Evolutionary conservation across 2,113 vertebrate genomes (phyloP), one percentile per base, ranked within the genome.

Genomic region (Colinus virginianus): DNA sequence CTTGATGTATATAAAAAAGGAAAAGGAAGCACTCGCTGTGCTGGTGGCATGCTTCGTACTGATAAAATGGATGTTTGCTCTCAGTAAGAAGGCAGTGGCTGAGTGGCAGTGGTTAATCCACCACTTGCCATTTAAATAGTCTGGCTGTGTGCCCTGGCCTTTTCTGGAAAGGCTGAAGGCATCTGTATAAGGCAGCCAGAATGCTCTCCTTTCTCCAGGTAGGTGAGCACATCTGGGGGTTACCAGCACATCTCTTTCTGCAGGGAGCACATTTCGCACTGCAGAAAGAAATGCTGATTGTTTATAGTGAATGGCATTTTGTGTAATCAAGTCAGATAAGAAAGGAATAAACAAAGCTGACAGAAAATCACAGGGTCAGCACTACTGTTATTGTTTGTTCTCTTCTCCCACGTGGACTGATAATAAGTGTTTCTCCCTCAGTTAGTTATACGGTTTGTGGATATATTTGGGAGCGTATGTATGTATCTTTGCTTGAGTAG

Each of bases 351-450:
- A 43, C 22, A 66, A 72, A 84, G 67, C 58, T 79, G 64, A 42
- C 63, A 87, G 82, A 84, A 84, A 30, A 71, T 40, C 61, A 20
- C 51, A 7, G 51, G 64, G 43, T 49, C 68, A 62, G 62, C 18
- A 3, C 68, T 87, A 64, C 55, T 30, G 49, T 74, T 93, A 28
- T 13, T 90, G 78, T 84, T 90, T 88, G 51, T 84, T 93, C 42
- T 85, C 8, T 66, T 64, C 59, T 85, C 78, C 90, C 63, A 76
- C 48, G 0, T 62, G 81, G 75, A 9, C 30, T 66, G 81, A 58
- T 92, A 89, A 92, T 49, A 81, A 95, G 23, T 2, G 1, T 78
- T 92, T 92, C 84, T 94, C 59, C 75, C 70, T 84, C 58, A 42
- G 79, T 91, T 87, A 79, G 58, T 84, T n/a, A 2, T 19, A 8